phyloP scores from a whole-genome alignment of 2,113 vertebrate species.

The Eulemur macaco region DNA sequence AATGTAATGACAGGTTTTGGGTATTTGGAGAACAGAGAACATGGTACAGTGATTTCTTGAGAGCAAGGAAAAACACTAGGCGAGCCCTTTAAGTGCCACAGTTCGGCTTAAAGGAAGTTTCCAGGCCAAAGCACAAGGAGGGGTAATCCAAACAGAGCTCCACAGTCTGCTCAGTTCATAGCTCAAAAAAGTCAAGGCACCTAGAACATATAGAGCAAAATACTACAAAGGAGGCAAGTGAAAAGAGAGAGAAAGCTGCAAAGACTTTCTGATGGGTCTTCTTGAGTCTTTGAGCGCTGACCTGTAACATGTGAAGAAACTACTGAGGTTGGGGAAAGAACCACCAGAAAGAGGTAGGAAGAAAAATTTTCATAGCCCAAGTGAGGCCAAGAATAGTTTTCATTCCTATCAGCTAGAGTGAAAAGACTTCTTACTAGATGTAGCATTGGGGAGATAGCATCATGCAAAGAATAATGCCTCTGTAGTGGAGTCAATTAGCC shows the following conservation, averaged over 20 bases:
- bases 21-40: not conserved
- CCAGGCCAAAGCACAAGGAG: not conserved
- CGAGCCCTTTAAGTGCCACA: not conserved
- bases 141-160: not conserved
- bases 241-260: not conserved
- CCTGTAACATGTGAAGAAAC: not conserved
- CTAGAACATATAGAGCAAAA: not conserved
- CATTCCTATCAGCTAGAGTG: not conserved
- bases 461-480: not conserved
- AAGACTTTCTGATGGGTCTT: not conserved
- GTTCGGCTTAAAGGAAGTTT: not conserved
- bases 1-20: not conserved
- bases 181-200: not conserved
- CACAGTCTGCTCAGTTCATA: too few relatives aligned
- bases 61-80: not conserved
- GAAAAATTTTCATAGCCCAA: not conserved
- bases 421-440: not conserved
- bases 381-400: not conserved
- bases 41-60: not conserved
- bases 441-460: too few relatives aligned
- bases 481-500: not conserved
- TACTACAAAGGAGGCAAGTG: not conserved
- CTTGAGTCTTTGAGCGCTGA: not conserved
- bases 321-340: not conserved
- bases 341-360: not conserved